phyloP scores from a whole-genome alignment of 2,113 vertebrate species.

The Oxyruncus cristatus region DNA sequence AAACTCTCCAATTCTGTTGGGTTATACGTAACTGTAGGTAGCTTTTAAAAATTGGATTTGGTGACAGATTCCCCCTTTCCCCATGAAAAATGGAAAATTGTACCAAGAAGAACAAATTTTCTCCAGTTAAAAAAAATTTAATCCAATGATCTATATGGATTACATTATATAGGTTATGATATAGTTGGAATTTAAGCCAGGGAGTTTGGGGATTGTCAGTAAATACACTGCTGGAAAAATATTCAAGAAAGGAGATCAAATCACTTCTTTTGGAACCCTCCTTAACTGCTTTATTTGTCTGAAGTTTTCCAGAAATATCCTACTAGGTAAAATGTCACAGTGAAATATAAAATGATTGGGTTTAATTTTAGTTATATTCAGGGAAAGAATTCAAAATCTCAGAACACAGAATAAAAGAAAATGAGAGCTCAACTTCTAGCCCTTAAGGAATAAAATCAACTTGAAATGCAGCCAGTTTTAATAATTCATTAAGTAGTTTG shows the following conservation, averaged over 20 bases:
- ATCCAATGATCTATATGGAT: not conserved
- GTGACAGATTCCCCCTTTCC: not conserved
- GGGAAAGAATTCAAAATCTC: not conserved
- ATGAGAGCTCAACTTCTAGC: not conserved
- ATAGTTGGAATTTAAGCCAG: not conserved
- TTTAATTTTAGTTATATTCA: constrained; percentile 6
- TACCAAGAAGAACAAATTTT: not conserved
- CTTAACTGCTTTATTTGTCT: not conserved
- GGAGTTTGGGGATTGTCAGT: not conserved
- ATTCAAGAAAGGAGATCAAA: not conserved
- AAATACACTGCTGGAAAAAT: not conserved
- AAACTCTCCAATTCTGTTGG: not conserved
- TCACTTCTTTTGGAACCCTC: not conserved
- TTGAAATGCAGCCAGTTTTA: not conserved
- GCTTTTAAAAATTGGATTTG: not conserved
- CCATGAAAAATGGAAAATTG: not conserved
- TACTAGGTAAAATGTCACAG: not conserved
- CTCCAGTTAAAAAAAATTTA: not conserved
- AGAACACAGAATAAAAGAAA: not conserved
- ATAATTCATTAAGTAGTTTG: not conserved
- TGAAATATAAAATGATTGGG: not conserved
- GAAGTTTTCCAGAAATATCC: constrained; percentile 6
- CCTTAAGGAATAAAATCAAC: not conserved
- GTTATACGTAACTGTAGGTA: not conserved
- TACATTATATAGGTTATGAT: not conserved